These are phyloP conservation scores for Drosophila seguyi DNA, from an alignment of 1,140 invertebrate species.

Conservation along the genomic window DNA sequence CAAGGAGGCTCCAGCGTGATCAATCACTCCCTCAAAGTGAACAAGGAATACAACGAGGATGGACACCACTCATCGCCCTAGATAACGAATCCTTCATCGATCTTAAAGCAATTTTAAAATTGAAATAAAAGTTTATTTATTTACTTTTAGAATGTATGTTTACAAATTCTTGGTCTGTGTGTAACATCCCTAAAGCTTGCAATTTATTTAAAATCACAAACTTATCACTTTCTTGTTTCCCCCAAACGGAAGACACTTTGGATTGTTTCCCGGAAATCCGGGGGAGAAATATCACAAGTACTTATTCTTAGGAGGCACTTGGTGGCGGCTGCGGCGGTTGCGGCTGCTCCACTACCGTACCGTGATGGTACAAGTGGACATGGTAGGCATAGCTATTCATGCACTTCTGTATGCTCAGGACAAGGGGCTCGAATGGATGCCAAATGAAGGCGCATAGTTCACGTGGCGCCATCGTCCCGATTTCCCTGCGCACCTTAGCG, in stretches of 20 bases:
- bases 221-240: neutral
- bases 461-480: constrained; percentile 35
- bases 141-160: neutral
- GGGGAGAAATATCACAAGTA: constrained; percentile 15
- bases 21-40: constrained; percentile 67
- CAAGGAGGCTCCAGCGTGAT: constrained; percentile 55
- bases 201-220: neutral
- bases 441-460: constrained; percentile 98
- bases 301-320: constrained; percentile 6
- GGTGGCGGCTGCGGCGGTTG: neutral
- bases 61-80: constrained; percentile 26
- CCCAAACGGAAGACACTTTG: neutral
- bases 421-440: constrained; percentile 98
- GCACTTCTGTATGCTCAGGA: constrained; percentile 97
- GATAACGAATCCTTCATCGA: too few relatives aligned
- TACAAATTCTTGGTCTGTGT: neutral
- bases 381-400: constrained; percentile 98
- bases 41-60: constrained; percentile 68
- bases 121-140: neutral
- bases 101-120: neutral
- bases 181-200: neutral
- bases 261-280: neutral
- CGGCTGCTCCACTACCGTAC: constrained; percentile 83
- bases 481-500: constrained; percentile 35
- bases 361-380: constrained; percentile 91